Conservation (phyloP, 2,113 vertebrate genomes). For the Atlantisia rogersi region DNA sequence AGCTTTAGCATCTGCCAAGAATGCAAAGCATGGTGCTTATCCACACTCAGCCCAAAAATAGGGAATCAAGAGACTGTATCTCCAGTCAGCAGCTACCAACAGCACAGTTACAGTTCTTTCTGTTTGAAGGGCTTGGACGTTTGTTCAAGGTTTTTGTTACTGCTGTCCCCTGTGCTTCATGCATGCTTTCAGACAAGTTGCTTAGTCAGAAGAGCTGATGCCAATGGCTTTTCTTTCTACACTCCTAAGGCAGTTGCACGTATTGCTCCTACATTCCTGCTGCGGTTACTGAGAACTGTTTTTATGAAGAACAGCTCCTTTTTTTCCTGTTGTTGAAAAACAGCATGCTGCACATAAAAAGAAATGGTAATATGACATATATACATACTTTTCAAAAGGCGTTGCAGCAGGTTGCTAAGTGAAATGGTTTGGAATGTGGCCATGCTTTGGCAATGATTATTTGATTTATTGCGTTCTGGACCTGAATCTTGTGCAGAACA, state of each 20-base stretch:
- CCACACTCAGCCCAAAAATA: constrained; percentile 28
- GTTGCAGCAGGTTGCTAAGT: background rate
- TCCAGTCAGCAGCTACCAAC: constrained; percentile 42
- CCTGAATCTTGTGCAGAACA: background rate
- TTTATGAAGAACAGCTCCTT: constrained; percentile 29
- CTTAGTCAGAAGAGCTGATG: constrained; percentile 56
- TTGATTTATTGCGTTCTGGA: constrained; percentile 16
- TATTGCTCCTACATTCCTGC: constrained; percentile 20
- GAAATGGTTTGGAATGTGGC: constrained; percentile 13
- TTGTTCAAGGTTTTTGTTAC: background rate
- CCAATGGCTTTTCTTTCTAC: constrained; percentile 13
- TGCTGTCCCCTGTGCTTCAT: background rate
- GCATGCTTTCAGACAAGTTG: constrained; percentile 13
- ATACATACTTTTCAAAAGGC: constrained; percentile 8
- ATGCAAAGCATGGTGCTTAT: constrained; percentile 60
- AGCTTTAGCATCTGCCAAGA: constrained; percentile 63
- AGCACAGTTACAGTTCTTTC: background rate
- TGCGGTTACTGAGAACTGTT: constrained; percentile 41
- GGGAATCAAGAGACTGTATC: constrained; percentile 10
- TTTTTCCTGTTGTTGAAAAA: constrained; percentile 42
- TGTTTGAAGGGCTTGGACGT: background rate
- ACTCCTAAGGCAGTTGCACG: background rate
- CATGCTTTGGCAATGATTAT: background rate
- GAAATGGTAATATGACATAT: background rate
- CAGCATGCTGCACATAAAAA: constrained; percentile 43